Conservation (phyloP, 2,888 invertebrate genomes). For the Ochropacha duplaris region DNA sequence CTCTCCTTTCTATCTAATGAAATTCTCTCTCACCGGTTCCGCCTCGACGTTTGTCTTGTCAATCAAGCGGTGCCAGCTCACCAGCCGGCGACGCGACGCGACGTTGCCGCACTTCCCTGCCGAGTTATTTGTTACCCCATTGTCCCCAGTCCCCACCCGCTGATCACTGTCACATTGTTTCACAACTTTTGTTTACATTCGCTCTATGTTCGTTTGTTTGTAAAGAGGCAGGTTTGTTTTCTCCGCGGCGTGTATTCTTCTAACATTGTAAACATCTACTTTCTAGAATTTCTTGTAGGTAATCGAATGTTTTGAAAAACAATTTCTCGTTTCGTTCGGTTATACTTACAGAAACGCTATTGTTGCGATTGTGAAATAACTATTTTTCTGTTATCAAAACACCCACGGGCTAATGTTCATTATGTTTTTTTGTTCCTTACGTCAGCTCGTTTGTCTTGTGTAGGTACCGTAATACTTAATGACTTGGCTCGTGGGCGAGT, state of each 20-base stretch:
- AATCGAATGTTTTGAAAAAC: conserved; percentile 55
- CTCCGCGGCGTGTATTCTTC: conserved; percentile 54
- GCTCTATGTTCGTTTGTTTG: conserved; percentile 68
- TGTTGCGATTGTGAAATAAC: background rate
- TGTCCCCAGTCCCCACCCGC: conserved; percentile 66
- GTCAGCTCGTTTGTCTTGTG: too few species aligned
- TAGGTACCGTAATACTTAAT: background rate
- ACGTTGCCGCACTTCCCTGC: conserved; percentile 61
- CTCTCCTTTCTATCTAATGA: conserved; percentile 63
- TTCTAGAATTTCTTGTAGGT: conserved; percentile 55
- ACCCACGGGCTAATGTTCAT: background rate
- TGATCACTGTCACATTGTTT: conserved; percentile 75
- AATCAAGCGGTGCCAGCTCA: conserved; percentile 57
- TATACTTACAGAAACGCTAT: conserved; percentile 11
- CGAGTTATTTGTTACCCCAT: conserved; percentile 77
- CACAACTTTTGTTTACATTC: conserved; percentile 74
- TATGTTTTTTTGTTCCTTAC: background rate
- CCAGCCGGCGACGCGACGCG: conserved; percentile 12
- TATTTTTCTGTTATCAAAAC: background rate
- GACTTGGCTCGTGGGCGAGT: background rate
- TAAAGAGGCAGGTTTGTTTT: conserved; percentile 60
- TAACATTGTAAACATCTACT: conserved; percentile 53
- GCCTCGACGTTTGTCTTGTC: conserved; percentile 74
- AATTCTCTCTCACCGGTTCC: conserved; percentile 63
- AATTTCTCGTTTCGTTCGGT: conserved; percentile 36